Evolutionary conservation across 2,888 invertebrate genomes (phyloP), one percentile per base, ranked within the genome.

Genomic region (Acanthopleura granulata): DNA sequence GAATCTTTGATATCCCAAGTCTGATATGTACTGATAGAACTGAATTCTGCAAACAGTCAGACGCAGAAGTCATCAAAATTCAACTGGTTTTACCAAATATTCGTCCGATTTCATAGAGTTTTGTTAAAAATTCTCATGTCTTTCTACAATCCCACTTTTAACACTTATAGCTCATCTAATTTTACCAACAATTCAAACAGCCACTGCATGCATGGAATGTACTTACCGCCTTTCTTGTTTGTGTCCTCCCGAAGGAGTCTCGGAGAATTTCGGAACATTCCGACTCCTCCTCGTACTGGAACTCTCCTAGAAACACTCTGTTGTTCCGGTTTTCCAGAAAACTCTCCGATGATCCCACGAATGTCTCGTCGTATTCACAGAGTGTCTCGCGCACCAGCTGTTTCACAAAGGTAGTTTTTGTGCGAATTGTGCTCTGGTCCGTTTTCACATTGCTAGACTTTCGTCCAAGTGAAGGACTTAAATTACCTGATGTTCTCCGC

Each of bases 231-330:
- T 66, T 73, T 30, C 77, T 76, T 0, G 77, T 77, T 74, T 76
- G 75, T 27, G 49, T 75, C 15, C 72, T 73, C 77, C 78, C 77
- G 0, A 77, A 74, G 9, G 73, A 69, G 30, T 61, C 74, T 12
- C 62, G 30, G 49, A 49, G 51, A 12, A 71, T 62, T 57, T 72
- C 74, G 30, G 40, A 66, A 25, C 25, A 72, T 18, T 72, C 74
- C 14, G 51, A 73, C 15, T 73, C 72, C 9, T 76, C 79, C 0
- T 80, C 81, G n/a, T 71, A 74, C 49, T 79, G 73, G 75, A 79
- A 79, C 40, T 79, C 78, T 6, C 80, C 79, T 12, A 82, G 76
- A 75, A 82, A 82, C 57, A 81, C 72, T 15, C 77, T 49, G 40
- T 76, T 79, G 11, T 18, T 49, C 22, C 57, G 57, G 22, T 57